Conservation (phyloP, 2,888 invertebrate species). For the Himalopsyche kuldschensis region DNA sequence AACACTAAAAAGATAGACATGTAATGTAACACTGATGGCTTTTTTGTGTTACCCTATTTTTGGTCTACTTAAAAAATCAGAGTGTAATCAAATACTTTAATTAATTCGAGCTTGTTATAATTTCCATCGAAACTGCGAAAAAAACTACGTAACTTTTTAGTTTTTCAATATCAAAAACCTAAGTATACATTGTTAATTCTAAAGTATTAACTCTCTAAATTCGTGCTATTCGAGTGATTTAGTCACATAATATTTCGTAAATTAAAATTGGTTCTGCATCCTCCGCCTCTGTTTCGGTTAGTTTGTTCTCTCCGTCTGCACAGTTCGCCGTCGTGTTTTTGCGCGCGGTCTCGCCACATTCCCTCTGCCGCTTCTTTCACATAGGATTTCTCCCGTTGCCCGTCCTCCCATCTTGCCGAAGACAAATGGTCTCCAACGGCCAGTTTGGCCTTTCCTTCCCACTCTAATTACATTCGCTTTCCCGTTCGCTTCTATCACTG, state of each 20-base stretch:
- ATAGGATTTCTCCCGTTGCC: conserved; percentile 33
- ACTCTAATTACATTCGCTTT: conserved; percentile 42
- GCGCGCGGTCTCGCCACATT: conserved; percentile 38
- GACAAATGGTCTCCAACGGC: conserved; percentile 54
- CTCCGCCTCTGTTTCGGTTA: conserved; percentile 11
- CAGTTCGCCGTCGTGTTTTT: conserved; percentile 35
- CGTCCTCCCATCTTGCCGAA: conserved; percentile 46
- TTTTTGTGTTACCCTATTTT: too few species aligned
- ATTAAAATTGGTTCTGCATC: neutral
- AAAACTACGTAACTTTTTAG: too few species aligned
- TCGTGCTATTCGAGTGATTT: too few species aligned
- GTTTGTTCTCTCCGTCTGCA: conserved; percentile 28
- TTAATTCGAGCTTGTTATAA: too few species aligned
- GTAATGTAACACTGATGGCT: too few species aligned
- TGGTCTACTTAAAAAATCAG: too few species aligned
- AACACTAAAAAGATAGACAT: too few species aligned
- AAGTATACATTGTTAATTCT: too few species aligned
- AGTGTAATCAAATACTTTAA: too few species aligned
- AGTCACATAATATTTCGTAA: neutral
- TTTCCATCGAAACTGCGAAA: too few species aligned
- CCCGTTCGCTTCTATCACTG: conserved; percentile 29
- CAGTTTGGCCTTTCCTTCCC: conserved; percentile 45
- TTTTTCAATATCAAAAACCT: too few species aligned
- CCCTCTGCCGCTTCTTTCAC: conserved; percentile 39
- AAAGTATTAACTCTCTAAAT: too few species aligned